phyloP scores from a whole-genome alignment of 2,113 vertebrate species.

The Brachyhypopomus occidentalis region DNA sequence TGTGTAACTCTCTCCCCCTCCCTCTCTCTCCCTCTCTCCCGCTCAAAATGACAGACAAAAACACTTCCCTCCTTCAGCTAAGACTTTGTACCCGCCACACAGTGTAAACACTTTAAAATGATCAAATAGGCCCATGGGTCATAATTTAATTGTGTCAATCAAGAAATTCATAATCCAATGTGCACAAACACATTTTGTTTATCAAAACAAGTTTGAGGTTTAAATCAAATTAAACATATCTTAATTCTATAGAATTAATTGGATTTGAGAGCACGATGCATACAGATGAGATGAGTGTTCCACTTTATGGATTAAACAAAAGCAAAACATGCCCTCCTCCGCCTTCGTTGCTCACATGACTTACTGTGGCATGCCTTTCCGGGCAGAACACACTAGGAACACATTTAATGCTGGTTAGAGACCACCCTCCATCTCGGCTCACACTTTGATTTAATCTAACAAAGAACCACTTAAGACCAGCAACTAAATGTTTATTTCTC shows the following conservation, averaged over 20 bases:
- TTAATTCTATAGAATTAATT: conserved; percentile 39
- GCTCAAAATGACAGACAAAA: conserved; percentile 18
- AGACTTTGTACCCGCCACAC: conserved; percentile 1
- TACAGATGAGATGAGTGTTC: conserved; percentile 30
- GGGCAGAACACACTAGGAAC: not conserved
- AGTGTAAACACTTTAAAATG: not conserved
- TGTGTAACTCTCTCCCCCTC: no score
- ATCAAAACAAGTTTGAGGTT: conserved; percentile 5
- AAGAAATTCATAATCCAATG: conserved; percentile 35
- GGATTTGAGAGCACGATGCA: conserved; percentile 29
- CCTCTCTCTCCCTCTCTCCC: no score
- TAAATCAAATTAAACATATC: conserved; percentile 44
- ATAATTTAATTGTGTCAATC: conserved; percentile 28
- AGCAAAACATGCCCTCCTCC: conserved; percentile 27
- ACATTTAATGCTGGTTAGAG: conserved; percentile 25
- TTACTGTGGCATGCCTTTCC: not conserved
- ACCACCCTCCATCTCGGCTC: conserved; percentile 1
- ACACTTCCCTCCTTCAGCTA: conserved; percentile 17
- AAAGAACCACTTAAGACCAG: conserved; percentile 26
- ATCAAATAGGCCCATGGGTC: conserved; percentile 26
- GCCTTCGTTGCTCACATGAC: not conserved
- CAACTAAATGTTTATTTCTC: not conserved
- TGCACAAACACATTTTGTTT: conserved; percentile 21
- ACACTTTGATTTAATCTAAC: not conserved
- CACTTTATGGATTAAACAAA: conserved; percentile 41